A percentile compares a stretch with the other conserved stretches of the same genome.
These are phyloP conservation scores for Anguilla obscura DNA, from an alignment of 2,797 vertebrate genomes.

Conservation along the genomic window DNA sequence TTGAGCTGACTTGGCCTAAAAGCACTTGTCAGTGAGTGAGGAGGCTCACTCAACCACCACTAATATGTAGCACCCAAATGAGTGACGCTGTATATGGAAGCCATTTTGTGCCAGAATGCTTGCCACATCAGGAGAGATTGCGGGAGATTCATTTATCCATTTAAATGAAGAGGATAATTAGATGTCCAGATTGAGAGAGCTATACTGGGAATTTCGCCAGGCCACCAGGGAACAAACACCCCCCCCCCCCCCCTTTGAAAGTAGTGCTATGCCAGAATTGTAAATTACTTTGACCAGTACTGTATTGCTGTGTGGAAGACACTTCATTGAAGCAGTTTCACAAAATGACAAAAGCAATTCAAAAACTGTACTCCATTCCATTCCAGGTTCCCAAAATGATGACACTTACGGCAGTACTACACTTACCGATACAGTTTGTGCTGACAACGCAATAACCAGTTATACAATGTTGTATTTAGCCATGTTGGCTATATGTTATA, in stretches of 20 bases:
- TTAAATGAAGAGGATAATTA: constrained; percentile 1
- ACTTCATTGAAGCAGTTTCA: not conserved
- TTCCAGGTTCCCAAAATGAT: not conserved
- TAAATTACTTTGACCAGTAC: not conserved
- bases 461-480: not conserved
- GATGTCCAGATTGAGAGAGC: not conserved
- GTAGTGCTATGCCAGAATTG: not conserved
- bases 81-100: not conserved
- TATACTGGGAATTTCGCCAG: constrained; percentile 7
- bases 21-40: not conserved
- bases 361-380: not conserved
- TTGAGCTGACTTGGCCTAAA: not conserved
- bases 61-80: not conserved
- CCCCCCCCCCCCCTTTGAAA: not conserved
- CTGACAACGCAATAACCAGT: not conserved
- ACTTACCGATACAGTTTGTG: not conserved
- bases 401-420: not conserved
- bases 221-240: not conserved
- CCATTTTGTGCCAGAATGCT: not conserved
- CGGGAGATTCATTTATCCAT: not conserved
- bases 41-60: not conserved
- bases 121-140: not conserved
- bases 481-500: not conserved
- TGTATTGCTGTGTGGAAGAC: not conserved
- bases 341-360: not conserved